These are phyloP conservation scores for Mus pahari DNA, from an alignment of 2,113 vertebrate genomes.

Conservation along the genomic window DNA sequence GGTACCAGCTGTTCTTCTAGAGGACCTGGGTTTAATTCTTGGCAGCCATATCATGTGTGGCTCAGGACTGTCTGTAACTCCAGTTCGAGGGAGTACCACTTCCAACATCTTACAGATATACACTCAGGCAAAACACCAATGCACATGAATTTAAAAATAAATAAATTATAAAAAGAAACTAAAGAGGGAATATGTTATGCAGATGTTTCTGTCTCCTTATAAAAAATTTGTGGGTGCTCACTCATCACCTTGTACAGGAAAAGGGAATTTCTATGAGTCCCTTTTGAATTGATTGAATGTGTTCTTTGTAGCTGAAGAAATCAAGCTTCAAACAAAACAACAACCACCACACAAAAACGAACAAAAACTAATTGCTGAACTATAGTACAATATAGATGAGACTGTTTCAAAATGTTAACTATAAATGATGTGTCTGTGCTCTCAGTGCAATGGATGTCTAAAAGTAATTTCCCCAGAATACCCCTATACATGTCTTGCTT, in stretches of 20 bases:
- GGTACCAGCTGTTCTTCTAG: too few species aligned
- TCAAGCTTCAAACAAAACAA: too few species aligned
- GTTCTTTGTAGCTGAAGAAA: neutral
- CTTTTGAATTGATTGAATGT: neutral
- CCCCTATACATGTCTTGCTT: neutral
- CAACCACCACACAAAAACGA: neutral
- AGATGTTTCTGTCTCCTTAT: neutral
- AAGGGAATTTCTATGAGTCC: neutral
- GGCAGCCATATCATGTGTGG: too few species aligned
- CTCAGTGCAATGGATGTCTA: neutral
- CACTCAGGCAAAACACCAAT: too few species aligned
- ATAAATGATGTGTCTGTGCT: neutral
- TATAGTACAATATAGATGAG: neutral
- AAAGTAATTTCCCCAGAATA: neutral
- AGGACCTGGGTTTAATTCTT: too few species aligned
- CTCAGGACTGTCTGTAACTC: too few species aligned
- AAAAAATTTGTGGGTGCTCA: constrained; percentile 28
- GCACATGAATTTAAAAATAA: too few species aligned
- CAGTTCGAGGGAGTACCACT: too few species aligned
- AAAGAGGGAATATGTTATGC: neutral
- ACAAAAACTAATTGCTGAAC: neutral
- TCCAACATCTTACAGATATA: too few species aligned
- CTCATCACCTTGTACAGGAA: neutral
- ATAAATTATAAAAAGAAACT: too few species aligned
- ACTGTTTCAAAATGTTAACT: neutral